Evolutionary conservation across 2,888 invertebrate species (phyloP).

Genomic region (Drosophila paramelanica): DNA sequence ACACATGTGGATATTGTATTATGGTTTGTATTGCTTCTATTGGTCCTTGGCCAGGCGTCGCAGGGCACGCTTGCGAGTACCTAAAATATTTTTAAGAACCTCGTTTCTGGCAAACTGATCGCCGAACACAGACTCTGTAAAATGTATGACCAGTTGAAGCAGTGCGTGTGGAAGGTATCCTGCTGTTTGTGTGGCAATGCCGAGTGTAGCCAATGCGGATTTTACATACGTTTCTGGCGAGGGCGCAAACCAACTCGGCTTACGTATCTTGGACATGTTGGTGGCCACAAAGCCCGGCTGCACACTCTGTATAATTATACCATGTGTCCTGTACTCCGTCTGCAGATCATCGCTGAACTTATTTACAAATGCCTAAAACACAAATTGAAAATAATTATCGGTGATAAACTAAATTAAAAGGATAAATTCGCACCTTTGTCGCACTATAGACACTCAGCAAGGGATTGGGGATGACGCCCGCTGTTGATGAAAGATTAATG

Average conservation of each 20-base stretch:
- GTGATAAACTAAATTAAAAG: neutral
- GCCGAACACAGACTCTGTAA: conserved; percentile 70
- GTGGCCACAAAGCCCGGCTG: conserved; percentile 96
- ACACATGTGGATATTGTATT: neutral
- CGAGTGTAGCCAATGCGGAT: conserved; percentile 90
- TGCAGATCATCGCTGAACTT: conserved; percentile 92
- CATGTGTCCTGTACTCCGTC: conserved; percentile 90
- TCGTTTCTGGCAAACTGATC: conserved; percentile 76
- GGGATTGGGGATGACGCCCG: conserved; percentile 92
- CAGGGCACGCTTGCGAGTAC: conserved; percentile 80
- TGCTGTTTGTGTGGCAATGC: conserved; percentile 89
- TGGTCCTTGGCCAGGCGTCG: conserved; percentile 77
- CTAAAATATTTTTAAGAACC: conserved; percentile 78
- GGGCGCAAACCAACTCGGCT: conserved; percentile 90
- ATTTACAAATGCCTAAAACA: conserved; percentile 90
- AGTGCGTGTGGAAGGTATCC: conserved; percentile 88
- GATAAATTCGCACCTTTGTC: conserved; percentile 88
- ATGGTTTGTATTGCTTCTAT: conserved; percentile 31
- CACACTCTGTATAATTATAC: conserved; percentile 92
- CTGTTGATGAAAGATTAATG: conserved; percentile 94
- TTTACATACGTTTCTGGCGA: conserved; percentile 90
- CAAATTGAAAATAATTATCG: neutral
- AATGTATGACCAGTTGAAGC: conserved; percentile 72
- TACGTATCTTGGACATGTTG: conserved; percentile 94
- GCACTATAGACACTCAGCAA: conserved; percentile 94